Conservation (phyloP, 2,797 vertebrate genomes). For the Microchirus variegatus region DNA sequence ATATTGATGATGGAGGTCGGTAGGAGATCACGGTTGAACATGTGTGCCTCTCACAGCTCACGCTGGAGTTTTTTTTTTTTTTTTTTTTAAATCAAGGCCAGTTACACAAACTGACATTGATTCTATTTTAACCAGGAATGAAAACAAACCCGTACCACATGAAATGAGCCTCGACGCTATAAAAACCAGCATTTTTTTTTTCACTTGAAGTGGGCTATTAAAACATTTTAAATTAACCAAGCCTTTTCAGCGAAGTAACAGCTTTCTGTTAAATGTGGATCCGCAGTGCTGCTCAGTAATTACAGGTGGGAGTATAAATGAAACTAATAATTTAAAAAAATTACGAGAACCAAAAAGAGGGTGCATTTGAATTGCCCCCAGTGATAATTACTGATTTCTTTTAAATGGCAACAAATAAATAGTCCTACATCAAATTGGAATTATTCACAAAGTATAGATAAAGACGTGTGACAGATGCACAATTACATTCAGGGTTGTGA, state of each 20-base stretch:
- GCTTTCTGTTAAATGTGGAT: slow-evolving; percentile 18
- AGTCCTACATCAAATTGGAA: background rate
- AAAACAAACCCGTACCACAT: slow-evolving; percentile 40
- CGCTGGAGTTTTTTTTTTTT: background rate
- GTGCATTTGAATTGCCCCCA: slow-evolving; percentile 9
- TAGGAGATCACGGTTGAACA: background rate
- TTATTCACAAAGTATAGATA: slow-evolving; percentile 21
- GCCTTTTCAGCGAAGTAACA: slow-evolving; percentile 9
- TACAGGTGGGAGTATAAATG: slow-evolving; percentile 23
- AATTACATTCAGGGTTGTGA: slow-evolving; percentile 4
- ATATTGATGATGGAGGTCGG: slow-evolving; percentile 26
- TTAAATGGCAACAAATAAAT: slow-evolving; percentile 6
- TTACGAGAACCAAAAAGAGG: slow-evolving; percentile 8
- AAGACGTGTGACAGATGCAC: background rate
- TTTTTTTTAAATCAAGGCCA: slow-evolving; percentile 22
- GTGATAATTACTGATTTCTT: slow-evolving; percentile 18
- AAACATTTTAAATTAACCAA: slow-evolving; percentile 24
- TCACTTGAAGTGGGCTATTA: slow-evolving; percentile 17
- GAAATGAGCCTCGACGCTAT: slow-evolving; percentile 24
- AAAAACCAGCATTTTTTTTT: slow-evolving; percentile 31
- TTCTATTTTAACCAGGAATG: slow-evolving; percentile 41
- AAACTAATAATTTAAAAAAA: slow-evolving; percentile 21
- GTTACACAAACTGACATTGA: slow-evolving; percentile 44
- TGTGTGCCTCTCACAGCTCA: slow-evolving; percentile 14
- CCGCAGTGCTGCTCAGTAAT: slow-evolving; percentile 13